phyloP scores from a whole-genome alignment of 2,113 vertebrate genomes.

The Monopterus albus region DNA sequence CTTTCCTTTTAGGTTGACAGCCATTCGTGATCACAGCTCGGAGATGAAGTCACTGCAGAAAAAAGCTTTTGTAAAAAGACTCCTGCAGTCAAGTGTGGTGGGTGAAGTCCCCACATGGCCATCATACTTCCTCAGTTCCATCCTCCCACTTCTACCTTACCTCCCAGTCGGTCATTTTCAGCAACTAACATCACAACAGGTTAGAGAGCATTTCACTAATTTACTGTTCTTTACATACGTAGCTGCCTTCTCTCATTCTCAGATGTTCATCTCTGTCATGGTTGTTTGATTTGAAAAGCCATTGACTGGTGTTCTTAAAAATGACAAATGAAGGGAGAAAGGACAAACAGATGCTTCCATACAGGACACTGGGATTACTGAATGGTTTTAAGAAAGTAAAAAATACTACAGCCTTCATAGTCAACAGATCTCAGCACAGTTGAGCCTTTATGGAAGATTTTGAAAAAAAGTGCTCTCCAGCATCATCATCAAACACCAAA shows the following conservation, averaged over 20 bases:
- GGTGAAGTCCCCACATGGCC: conserved; percentile 89
- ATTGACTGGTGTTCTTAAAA: background rate
- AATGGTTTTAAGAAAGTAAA: too few relatives aligned
- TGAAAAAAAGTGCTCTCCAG: background rate
- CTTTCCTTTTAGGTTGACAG: conserved; percentile 81
- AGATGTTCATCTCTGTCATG: background rate
- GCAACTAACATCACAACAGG: conserved; percentile 89
- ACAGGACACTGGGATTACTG: background rate
- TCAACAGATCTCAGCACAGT: too few relatives aligned
- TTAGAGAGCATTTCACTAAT: conserved; percentile 30
- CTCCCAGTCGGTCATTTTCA: conserved; percentile 88
- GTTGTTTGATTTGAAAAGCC: background rate
- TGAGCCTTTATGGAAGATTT: too few relatives aligned
- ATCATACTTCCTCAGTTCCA: conserved; percentile 84
- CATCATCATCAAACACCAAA: background rate
- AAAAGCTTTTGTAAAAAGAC: conserved; percentile 87
- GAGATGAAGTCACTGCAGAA: conserved; percentile 89
- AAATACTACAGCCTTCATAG: too few relatives aligned
- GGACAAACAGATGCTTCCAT: background rate
- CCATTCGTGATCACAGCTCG: conserved; percentile 87
- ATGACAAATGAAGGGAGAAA: background rate
- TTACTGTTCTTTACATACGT: background rate
- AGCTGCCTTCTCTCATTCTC: background rate
- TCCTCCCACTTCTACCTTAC: conserved; percentile 86
- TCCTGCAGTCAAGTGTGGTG: conserved; percentile 85